These are phyloP conservation scores for Mormyrops boulengeri DNA, from an alignment of 2,797 vertebrate genomes.

Conservation along the genomic window DNA sequence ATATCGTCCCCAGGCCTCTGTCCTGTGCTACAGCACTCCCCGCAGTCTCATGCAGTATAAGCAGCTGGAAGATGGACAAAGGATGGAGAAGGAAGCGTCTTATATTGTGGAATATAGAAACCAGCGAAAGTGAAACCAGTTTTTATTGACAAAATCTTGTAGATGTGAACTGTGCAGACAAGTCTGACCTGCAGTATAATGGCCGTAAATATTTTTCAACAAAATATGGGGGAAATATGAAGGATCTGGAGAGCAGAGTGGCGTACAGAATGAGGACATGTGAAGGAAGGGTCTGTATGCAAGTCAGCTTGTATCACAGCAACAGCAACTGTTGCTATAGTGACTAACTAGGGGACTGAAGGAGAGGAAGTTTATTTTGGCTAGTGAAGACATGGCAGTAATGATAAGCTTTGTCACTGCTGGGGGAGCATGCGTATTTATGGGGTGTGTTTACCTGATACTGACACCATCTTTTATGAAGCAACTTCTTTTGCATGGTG, in stretches of 20 bases:
- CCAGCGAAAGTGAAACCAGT: background rate
- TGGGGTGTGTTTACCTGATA: background rate
- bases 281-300: background rate
- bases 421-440: background rate
- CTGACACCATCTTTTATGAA: background rate
- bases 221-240: background rate
- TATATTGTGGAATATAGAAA: background rate
- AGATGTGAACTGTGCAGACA: background rate
- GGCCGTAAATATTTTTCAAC: slow-evolving; percentile 3
- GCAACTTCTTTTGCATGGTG: background rate
- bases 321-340: slow-evolving; percentile 59
- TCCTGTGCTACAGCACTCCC: background rate
- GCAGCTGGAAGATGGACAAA: background rate
- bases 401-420: background rate
- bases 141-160: background rate
- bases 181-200: background rate
- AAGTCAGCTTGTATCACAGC: slow-evolving; percentile 33
- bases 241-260: background rate
- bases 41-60: background rate
- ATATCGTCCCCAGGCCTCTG: background rate
- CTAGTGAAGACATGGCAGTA: background rate
- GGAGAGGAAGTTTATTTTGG: slow-evolving; percentile 46
- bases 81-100: background rate
- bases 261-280: background rate
- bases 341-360: slow-evolving; percentile 44